Conservation (phyloP, 2,113 vertebrate genomes). For the Candoia aspera region DNA sequence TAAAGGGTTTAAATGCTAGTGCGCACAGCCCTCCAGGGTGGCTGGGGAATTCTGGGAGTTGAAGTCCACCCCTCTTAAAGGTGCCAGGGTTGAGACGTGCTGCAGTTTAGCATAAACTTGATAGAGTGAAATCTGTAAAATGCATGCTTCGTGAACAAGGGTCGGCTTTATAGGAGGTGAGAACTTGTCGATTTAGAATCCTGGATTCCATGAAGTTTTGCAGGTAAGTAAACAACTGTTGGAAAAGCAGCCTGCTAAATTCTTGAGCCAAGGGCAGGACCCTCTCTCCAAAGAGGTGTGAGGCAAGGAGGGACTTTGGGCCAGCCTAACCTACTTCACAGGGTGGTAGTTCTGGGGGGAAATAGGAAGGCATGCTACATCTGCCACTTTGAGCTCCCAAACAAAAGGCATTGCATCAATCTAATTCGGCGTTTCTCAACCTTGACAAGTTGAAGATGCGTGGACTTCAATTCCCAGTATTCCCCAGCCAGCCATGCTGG, state of each 20-base stretch:
- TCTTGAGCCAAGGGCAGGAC: neutral
- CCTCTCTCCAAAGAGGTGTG: neutral
- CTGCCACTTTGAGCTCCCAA: neutral
- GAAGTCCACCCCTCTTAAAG: too few species aligned
- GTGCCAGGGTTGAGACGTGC: too few species aligned
- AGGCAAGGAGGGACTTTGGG: neutral
- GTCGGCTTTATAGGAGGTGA: too few species aligned
- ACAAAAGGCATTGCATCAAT: neutral
- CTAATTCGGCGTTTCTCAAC: neutral
- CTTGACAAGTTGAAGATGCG: neutral
- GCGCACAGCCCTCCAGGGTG: neutral
- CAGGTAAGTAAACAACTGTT: constrained; percentile 17
- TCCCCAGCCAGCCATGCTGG: neutral
- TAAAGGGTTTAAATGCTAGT: neutral
- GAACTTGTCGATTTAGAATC: neutral
- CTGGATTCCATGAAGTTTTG: neutral
- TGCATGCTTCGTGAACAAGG: too few species aligned
- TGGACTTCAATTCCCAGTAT: neutral
- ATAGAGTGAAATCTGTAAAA: too few species aligned
- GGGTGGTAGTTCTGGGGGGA: neutral
- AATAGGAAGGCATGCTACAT: neutral
- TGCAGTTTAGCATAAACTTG: too few species aligned
- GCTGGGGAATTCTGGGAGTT: too few species aligned
- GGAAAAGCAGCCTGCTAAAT: neutral
- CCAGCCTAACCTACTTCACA: neutral